Evolutionary conservation across 2,113 vertebrate genomes (phyloP).

Genomic region (Gymnobelideus leadbeateri): DNA sequence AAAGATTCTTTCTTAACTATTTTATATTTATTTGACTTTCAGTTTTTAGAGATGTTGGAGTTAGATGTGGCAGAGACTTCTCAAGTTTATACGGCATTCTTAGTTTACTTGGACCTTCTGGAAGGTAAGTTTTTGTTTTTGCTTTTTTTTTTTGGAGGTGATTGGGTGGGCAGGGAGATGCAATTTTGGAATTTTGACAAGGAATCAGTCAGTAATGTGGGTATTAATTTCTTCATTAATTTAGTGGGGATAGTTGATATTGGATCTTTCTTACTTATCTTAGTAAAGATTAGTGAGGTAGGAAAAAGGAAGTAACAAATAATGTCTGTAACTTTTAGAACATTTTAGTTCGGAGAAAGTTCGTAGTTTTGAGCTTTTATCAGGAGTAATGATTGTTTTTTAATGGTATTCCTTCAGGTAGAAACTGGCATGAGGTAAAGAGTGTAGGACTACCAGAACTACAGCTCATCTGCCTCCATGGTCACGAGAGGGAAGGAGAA

Average conservation of each 20-base stretch:
- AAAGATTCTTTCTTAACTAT: slow-evolving; percentile 39
- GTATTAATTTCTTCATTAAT: slow-evolving; percentile 40
- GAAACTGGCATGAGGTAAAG: slow-evolving; percentile 92
- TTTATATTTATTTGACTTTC: slow-evolving; percentile 75
- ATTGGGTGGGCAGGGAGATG: neutral
- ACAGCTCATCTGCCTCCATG: slow-evolving; percentile 90
- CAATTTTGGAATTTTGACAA: slow-evolving; percentile 14
- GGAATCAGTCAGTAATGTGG: slow-evolving; percentile 6
- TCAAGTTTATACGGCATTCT: slow-evolving; percentile 92
- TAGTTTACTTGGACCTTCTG: slow-evolving; percentile 94
- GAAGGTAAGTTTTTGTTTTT: slow-evolving; percentile 88
- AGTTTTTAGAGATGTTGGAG: slow-evolving; percentile 92
- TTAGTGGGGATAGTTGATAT: neutral
- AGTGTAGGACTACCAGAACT: slow-evolving; percentile 88
- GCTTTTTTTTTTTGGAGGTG: slow-evolving; percentile 27
- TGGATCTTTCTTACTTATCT: slow-evolving; percentile 29
- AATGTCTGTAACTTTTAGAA: neutral
- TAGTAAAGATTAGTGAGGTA: neutral
- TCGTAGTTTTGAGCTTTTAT: slow-evolving; percentile 50
- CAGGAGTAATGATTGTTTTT: slow-evolving; percentile 41
- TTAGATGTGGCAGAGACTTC: slow-evolving; percentile 89
- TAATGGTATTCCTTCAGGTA: slow-evolving; percentile 79
- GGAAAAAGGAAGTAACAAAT: slow-evolving; percentile 6
- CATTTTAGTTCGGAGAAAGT: slow-evolving; percentile 1
- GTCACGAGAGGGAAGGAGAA: slow-evolving; percentile 87